Conservation (phyloP, 2,888 invertebrate genomes). For the Busseola fusca region DNA sequence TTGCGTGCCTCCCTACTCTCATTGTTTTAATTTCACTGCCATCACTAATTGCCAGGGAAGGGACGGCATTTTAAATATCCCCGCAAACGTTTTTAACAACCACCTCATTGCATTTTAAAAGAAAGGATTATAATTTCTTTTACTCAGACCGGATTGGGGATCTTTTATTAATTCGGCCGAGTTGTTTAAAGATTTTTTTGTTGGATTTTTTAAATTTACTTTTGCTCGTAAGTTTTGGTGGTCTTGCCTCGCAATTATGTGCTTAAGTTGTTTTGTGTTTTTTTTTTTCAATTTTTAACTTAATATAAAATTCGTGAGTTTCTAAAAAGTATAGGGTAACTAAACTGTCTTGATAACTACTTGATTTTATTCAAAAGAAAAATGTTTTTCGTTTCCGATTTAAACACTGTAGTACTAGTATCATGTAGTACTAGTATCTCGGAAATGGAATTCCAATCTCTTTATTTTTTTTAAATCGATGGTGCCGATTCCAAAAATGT, state of each 20-base stretch:
- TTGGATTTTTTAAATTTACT: constrained; percentile 29
- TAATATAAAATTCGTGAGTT: not conserved
- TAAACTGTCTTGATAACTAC: constrained; percentile 13
- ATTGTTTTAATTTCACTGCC: constrained; percentile 87
- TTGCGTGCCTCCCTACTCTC: constrained; percentile 71
- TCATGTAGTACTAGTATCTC: not conserved
- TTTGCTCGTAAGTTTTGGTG: constrained; percentile 27
- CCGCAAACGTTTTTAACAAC: constrained; percentile 87
- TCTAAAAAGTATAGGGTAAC: constrained; percentile 9
- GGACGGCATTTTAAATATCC: constrained; percentile 83
- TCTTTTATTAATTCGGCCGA: constrained; percentile 84
- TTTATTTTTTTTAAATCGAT: too few species aligned
- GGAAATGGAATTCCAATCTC: too few species aligned
- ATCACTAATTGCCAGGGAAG: constrained; percentile 87
- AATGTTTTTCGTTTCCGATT: not conserved
- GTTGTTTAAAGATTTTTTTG: constrained; percentile 61
- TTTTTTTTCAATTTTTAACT: constrained; percentile 1
- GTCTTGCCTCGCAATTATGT: constrained; percentile 30
- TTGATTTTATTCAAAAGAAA: not conserved
- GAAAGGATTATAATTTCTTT: constrained; percentile 88
- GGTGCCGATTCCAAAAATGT: too few species aligned
- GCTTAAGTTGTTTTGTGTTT: not conserved
- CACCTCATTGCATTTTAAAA: constrained; percentile 89
- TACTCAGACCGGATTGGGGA: constrained; percentile 72
- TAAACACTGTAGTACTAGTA: not conserved